Evolutionary conservation across 2,113 vertebrate species (phyloP), one percentile per base, ranked within the genome.

Genomic region (Epinephelus lanceolatus): DNA sequence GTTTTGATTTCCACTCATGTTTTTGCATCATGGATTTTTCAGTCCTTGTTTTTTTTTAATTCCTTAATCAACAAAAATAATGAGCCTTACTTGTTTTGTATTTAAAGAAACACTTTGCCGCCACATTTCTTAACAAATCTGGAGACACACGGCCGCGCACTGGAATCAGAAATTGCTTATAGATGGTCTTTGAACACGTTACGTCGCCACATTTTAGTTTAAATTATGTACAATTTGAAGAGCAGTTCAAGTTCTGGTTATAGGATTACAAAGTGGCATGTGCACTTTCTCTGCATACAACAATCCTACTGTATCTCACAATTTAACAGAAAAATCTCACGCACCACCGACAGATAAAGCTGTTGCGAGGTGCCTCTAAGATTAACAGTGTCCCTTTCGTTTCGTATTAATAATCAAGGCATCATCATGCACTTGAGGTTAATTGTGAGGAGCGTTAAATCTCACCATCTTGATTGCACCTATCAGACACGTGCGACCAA

Each of bases 201-300:
- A 45, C 12, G 9, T 23, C 25, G 2, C 3, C 27, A 18, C 8
- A 1, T 51, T 67, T 49, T 37, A 37, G 33, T 37, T 37, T 6
- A 37, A 37, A 49, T 60, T 71, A 49, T 11, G 18, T 45, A 45
- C 9, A 45, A 45, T 45, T 30, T 45, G 42, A 42, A 42, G 8
- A 10, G 42, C 8, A 10, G 11, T 87, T 70, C 47, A 52, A 62
- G 52, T 30, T 83, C 42, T 55, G 70, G 74, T 83, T 71, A 60
- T 49, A 37, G 13, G 61, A 57, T 59, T 63, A 66, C 55, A 67
- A 71, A 70, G 73, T 72, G 65, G 75, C 71, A 63, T 73, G 72
- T 21, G 85, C 90, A 90, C 89, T 93, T 93, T 87, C 75, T 40
- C 90, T 88, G 91, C 93, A 82, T 76, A 84, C 86, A 37, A 91